Conservation (phyloP, 2,888 invertebrate species). For the Ceratothoa steindachneri region DNA sequence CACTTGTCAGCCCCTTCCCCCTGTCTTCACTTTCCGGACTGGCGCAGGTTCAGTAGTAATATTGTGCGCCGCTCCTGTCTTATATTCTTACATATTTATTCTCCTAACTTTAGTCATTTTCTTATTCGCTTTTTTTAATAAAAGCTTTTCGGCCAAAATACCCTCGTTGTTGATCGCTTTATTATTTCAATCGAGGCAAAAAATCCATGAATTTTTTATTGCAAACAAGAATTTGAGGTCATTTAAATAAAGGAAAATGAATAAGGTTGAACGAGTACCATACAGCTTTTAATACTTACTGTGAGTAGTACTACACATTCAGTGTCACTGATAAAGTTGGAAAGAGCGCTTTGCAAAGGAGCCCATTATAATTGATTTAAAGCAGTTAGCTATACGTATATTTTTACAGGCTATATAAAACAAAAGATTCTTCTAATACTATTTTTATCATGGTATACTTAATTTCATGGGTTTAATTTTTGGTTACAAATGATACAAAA, state of each 20-base stretch:
- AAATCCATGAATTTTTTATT: too few relatives aligned
- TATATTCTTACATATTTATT: not conserved
- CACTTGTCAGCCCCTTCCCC: not conserved
- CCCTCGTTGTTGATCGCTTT: too few relatives aligned
- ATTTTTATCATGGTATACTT: not conserved
- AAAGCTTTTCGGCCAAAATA: too few relatives aligned
- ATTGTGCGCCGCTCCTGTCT: not conserved
- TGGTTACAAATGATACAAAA: not conserved
- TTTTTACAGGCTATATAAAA: not conserved
- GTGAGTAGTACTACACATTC: conserved; percentile 8
- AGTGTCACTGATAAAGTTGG: conserved; percentile 5
- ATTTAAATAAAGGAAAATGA: not conserved
- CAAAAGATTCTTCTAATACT: not conserved
- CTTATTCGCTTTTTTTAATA: too few relatives aligned
- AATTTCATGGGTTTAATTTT: not conserved
- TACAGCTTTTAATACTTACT: conserved; percentile 8
- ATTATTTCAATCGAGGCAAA: too few relatives aligned
- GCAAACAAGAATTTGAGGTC: too few relatives aligned
- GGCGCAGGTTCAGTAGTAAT: not conserved
- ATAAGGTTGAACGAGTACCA: not conserved
- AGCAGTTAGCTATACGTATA: not conserved
- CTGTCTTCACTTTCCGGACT: not conserved
- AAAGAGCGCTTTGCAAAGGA: conserved; percentile 8
- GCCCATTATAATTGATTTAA: not conserved
- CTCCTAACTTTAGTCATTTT: too few relatives aligned